Evolutionary conservation across 2,113 vertebrate species (phyloP), one percentile per base, ranked within the genome.

Genomic region (Lepus europaeus): DNA sequence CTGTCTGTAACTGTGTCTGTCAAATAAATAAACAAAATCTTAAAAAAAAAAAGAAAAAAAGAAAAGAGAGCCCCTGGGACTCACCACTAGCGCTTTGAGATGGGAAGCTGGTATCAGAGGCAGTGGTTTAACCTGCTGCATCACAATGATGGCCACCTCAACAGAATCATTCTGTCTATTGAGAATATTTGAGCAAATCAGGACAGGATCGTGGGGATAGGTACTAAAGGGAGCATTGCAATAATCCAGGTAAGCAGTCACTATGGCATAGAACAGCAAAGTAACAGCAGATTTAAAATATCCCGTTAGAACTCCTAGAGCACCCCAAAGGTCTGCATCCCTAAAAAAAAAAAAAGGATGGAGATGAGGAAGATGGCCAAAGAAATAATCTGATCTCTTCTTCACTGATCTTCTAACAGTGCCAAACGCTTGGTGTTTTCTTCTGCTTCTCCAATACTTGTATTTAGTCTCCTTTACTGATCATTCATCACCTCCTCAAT

Each of bases 191-290:
- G 45, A 25, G 5, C 56, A 68, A 91, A 51, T 29, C 10, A 64
- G 6, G 14, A 33, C 45, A 45, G 45, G 45, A 45, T 45, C 45
- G 11, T 23, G 22, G 12, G 51, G 23, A 1, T 1, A 45, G 36
- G 29, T 9, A 39, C 33, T 2, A 31, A 56, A 59, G 22, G 16
- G 3, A 0, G 0, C 7, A 16, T 16, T 39, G 9, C 2, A 53
- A 56, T 31, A 27, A 63, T 56, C 10, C 59, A 83, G 10, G 23
- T 45, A 17, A 23, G 5, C 27, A 5, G 3, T 22, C 25, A 27
- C 4, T 17, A 81, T 33, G 23, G 0, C 39, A 49, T 20, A 9
- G 23, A 49, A 25, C 23, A 31, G 8, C 12, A 17, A 11, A 2
- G n/a, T 17, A 16, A 6, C 27, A 61, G 8, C 11, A 2, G 20